Evolutionary conservation across 2,888 invertebrate species (phyloP).

Genomic region (Cloeon dipterum): DNA sequence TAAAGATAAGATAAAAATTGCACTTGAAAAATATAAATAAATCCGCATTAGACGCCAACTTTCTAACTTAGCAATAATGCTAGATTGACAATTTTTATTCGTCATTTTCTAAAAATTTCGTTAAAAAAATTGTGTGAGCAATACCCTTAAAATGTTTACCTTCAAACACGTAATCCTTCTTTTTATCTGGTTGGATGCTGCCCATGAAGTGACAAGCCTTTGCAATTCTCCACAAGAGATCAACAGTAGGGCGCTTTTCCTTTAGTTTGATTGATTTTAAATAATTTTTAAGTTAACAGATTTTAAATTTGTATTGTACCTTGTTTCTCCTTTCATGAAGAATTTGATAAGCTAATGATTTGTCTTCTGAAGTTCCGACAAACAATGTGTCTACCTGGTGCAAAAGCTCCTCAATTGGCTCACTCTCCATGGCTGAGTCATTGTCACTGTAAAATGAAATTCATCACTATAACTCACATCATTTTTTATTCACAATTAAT

Average conservation of each 20-base stretch:
- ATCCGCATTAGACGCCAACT: too few species aligned
- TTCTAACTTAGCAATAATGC: too few species aligned
- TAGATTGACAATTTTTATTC: too few species aligned
- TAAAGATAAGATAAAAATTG: too few species aligned
- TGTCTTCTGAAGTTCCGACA: conserved; percentile 15
- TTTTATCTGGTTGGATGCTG: conserved; percentile 9
- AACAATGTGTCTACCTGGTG: conserved; percentile 15
- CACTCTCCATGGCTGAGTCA: conserved; percentile 3
- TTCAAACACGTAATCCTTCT: conserved; percentile 11
- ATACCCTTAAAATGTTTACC: too few species aligned
- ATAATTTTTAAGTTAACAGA: neutral
- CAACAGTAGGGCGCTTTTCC: conserved; percentile 4
- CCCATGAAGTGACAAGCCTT: conserved; percentile 11
- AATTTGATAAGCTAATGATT: conserved; percentile 14
- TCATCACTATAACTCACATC: too few species aligned
- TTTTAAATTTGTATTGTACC: conserved; percentile 8
- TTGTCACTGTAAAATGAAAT: too few species aligned
- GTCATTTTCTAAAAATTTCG: too few species aligned
- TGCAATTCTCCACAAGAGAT: conserved; percentile 13
- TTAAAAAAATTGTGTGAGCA: too few species aligned
- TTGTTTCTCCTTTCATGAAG: conserved; percentile 14
- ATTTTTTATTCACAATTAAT: too few species aligned
- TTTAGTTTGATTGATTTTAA: neutral
- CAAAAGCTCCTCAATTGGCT: conserved; percentile 8
- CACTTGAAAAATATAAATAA: too few species aligned